phyloP scores from a whole-genome alignment of 2,888 invertebrate genomes.

The Dryobota labecula region DNA sequence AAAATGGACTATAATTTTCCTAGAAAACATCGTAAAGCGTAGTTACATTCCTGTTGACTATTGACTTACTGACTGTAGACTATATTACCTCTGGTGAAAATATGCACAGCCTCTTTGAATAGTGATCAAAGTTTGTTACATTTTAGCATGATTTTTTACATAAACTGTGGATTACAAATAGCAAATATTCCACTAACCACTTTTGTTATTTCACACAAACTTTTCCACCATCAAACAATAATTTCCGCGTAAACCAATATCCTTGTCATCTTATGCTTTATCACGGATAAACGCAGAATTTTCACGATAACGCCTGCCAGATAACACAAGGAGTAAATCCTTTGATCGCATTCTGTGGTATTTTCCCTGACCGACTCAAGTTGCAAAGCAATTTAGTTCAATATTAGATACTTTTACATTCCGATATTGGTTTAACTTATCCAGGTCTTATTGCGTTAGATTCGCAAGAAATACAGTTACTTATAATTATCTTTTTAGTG shows the following conservation, averaged over 20 bases:
- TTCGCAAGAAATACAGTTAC: constrained; percentile 8
- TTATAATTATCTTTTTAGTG: constrained; percentile 22
- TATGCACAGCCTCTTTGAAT: not conserved
- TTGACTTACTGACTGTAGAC: too few species aligned
- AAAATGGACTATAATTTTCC: constrained; percentile 55
- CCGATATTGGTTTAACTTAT: constrained; percentile 33
- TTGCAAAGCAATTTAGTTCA: constrained; percentile 27
- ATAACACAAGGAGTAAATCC: constrained; percentile 49
- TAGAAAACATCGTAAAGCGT: constrained; percentile 44
- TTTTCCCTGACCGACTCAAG: constrained; percentile 42
- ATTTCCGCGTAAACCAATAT: constrained; percentile 66
- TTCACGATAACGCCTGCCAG: constrained; percentile 26
- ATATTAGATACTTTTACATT: constrained; percentile 43
- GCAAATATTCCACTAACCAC: not conserved
- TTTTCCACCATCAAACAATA: not conserved
- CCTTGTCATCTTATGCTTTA: constrained; percentile 59
- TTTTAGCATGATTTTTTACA: not conserved
- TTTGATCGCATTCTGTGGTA: constrained; percentile 49
- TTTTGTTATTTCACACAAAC: not conserved
- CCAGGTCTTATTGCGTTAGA: constrained; percentile 28
- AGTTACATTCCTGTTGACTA: constrained; percentile 19
- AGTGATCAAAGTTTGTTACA: not conserved
- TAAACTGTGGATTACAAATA: not conserved
- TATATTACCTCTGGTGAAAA: constrained; percentile 6
- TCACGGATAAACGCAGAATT: constrained; percentile 39